These are phyloP conservation scores for Drosophila siamana DNA, from an alignment of 2,888 invertebrate species.

Conservation along the genomic window DNA sequence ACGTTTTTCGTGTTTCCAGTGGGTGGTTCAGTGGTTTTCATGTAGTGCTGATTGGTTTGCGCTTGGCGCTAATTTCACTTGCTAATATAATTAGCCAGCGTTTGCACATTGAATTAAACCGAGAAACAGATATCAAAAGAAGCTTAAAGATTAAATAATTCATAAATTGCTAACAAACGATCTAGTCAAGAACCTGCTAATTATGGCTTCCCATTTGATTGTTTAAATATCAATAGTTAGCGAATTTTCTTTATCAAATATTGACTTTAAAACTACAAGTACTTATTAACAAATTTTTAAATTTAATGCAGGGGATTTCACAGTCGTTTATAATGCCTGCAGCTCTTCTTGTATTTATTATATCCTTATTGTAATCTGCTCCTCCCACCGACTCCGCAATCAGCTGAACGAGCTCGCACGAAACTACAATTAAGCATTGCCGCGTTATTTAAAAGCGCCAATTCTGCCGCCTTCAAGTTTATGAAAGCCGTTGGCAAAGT, in stretches of 20 bases:
- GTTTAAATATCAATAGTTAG: no score
- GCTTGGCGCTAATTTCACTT: conserved; percentile 1
- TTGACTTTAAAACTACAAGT: neutral
- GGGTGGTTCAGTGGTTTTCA: conserved; percentile 7
- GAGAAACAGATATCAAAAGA: neutral
- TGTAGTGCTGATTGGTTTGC: conserved; percentile 28
- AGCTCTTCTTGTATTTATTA: neutral
- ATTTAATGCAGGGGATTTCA: neutral
- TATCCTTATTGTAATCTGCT: conserved; percentile 7
- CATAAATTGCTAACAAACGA: no score
- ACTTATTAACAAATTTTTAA: neutral
- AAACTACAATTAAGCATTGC: conserved; percentile 12
- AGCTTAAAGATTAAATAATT: no score
- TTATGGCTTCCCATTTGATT: no score
- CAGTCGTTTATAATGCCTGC: neutral
- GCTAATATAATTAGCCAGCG: conserved; percentile 7
- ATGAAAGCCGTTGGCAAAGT: conserved; percentile 28
- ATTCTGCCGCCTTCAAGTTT: conserved; percentile 46
- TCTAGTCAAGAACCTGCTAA: no score
- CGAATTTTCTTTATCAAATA: neutral
- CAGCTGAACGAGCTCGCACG: neutral
- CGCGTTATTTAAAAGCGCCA: conserved; percentile 40
- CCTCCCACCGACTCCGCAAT: neutral
- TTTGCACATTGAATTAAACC: neutral
- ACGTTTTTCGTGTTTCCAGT: neutral